Percentiles rank a stretch among this genome's conserved stretches.
These are phyloP conservation scores for Ips typographus DNA, from an alignment of 1,140 invertebrate species.

Conservation along the genomic window DNA sequence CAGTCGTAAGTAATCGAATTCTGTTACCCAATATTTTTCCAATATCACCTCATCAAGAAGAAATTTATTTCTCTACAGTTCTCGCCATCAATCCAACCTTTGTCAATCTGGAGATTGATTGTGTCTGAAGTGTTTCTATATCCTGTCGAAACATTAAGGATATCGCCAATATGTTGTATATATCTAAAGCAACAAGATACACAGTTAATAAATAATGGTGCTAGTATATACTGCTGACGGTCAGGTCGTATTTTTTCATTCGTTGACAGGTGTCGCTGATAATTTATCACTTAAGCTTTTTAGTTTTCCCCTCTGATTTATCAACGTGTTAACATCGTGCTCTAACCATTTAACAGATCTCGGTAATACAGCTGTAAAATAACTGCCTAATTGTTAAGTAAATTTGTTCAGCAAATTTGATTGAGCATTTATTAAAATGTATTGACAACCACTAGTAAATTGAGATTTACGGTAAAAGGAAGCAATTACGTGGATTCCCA, in stretches of 20 bases:
- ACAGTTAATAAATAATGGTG: not conserved
- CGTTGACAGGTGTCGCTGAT: not conserved
- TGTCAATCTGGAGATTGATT: not conserved
- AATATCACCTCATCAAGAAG: not conserved
- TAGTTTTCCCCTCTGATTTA: not conserved
- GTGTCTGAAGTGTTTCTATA: not conserved
- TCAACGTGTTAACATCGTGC: too few species aligned
- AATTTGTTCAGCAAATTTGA: conserved; percentile 3
- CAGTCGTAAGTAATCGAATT: not conserved
- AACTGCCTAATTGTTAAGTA: not conserved
- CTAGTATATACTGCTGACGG: not conserved
- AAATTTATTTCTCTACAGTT: not conserved
- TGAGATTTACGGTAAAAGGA: too few species aligned
- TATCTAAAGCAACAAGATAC: not conserved
- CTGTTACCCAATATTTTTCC: not conserved
- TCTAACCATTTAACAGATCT: too few species aligned
- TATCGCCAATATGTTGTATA: not conserved
- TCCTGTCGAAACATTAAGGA: not conserved
- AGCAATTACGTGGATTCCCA: too few species aligned
- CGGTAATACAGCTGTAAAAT: too few species aligned
- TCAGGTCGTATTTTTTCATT: conserved; percentile 2
- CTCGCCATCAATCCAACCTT: not conserved
- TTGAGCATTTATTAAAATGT: not conserved
- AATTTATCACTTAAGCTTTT: not conserved
- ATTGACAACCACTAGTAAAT: too few species aligned